A percentile compares a stretch with the other conserved stretches of the same genome.
Conservation (phyloP, 2,113 vertebrate species). For the Notarius quadriscutis region DNA sequence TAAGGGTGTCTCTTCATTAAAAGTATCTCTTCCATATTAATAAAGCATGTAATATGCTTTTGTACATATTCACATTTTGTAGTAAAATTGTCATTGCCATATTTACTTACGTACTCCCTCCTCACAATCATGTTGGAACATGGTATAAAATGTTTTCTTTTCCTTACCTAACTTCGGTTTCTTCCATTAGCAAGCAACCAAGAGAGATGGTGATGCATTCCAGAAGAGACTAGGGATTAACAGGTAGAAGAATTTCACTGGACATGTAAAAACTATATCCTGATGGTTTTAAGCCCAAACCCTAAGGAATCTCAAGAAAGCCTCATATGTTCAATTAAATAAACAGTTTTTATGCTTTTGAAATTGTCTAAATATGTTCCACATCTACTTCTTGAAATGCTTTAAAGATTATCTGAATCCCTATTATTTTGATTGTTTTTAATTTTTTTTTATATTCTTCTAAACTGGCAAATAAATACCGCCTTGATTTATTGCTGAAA, state of each 20-base stretch:
- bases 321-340: not conserved
- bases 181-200: slow-evolving; percentile 81
- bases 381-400: not conserved
- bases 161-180: slow-evolving; percentile 8
- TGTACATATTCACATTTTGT: not conserved
- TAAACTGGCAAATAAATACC: not conserved
- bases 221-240: slow-evolving; percentile 80
- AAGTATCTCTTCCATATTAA: not conserved
- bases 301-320: not conserved
- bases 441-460: not conserved
- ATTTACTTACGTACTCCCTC: not conserved
- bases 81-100: not conserved
- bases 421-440: not conserved
- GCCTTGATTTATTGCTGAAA: not conserved
- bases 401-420: not conserved
- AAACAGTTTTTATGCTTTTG: not conserved
- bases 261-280: not conserved
- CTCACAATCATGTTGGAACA: not conserved
- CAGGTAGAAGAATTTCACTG: slow-evolving; percentile 55
- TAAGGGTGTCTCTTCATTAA: not conserved
- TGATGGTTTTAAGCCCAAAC: not conserved
- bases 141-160: not conserved
- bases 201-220: slow-evolving; percentile 85
- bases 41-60: not conserved
- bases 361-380: not conserved